Percentiles rank a stretch among this genome's conserved stretches.
phyloP scores from a whole-genome alignment of 1,140 invertebrate species.

The Caenorhabditis briggsae region DNA sequence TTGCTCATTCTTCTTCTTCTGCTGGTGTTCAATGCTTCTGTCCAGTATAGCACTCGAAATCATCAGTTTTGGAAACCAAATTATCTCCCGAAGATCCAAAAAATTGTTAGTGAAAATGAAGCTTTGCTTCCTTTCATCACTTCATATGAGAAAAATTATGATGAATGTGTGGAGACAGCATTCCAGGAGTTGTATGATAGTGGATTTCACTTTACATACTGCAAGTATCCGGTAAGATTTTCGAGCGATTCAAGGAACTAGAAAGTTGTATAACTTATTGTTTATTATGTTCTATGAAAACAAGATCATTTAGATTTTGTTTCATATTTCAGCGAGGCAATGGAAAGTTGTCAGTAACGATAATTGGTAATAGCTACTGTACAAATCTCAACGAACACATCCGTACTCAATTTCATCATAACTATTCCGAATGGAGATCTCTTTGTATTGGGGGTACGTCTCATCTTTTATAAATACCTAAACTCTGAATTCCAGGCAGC shows the following conservation, averaged over 20 bases:
- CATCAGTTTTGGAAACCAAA: slow-evolving; percentile 6
- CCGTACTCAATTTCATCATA: slow-evolving; percentile 5
- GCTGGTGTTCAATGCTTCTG: background rate
- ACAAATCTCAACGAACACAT: slow-evolving; percentile 16
- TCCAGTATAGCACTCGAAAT: background rate
- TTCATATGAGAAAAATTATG: background rate
- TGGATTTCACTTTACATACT: background rate
- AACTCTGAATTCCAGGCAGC: background rate
- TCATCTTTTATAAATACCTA: background rate
- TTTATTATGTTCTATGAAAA: too few species aligned
- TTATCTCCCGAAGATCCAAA: background rate
- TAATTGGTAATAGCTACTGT: slow-evolving; percentile 49
- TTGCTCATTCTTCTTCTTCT: background rate
- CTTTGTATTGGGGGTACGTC: background rate
- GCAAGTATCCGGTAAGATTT: slow-evolving; percentile 18
- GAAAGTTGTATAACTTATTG: background rate
- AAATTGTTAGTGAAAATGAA: background rate
- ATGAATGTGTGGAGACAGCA: background rate
- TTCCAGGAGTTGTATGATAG: slow-evolving; percentile 8
- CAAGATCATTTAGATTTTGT: too few species aligned
- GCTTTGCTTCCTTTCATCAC: slow-evolving; percentile 1
- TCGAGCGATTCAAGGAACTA: background rate
- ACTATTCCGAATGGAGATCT: slow-evolving; percentile 19
- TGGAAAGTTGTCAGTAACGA: background rate
- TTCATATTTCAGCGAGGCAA: background rate